Percentiles rank a stretch among this genome's conserved stretches.
Evolutionary conservation across 2,797 vertebrate genomes (phyloP).

Genomic region (Sitta carolinensis): DNA sequence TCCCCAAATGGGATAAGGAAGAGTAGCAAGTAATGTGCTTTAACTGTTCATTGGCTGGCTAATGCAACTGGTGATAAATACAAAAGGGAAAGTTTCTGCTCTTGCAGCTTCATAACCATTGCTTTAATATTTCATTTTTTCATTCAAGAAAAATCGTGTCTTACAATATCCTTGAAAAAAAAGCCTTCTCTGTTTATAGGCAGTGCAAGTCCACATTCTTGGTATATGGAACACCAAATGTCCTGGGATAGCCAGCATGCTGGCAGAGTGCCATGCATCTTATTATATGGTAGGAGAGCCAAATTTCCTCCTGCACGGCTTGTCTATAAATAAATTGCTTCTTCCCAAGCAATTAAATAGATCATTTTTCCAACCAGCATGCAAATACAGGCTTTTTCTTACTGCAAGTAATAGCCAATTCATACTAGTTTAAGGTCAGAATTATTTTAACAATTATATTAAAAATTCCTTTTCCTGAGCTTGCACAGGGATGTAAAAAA

Average conservation of each 20-base stretch:
- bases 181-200: constrained; percentile 46
- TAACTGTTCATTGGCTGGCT: constrained; percentile 8
- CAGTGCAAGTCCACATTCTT: constrained; percentile 54
- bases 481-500: neutral
- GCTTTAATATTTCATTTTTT: neutral
- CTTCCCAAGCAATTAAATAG: constrained; percentile 66
- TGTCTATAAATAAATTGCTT: constrained; percentile 73
- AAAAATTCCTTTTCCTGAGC: neutral
- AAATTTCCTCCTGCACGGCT: constrained; percentile 65
- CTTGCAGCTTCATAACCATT: neutral
- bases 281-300: constrained; percentile 68
- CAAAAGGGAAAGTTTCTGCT: neutral
- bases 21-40: neutral
- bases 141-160: neutral
- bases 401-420: constrained; percentile 23
- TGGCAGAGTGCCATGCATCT: constrained; percentile 65
- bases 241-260: constrained; percentile 53
- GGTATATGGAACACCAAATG: constrained; percentile 44
- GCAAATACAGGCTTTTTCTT: constrained; percentile 60
- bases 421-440: constrained; percentile 39
- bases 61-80: neutral
- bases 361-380: constrained; percentile 59
- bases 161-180: neutral
- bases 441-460: constrained; percentile 38
- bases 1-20: constrained; percentile 4